Evolutionary conservation across 1,140 invertebrate species (phyloP).

Genomic region (Drosophila miranda): DNA sequence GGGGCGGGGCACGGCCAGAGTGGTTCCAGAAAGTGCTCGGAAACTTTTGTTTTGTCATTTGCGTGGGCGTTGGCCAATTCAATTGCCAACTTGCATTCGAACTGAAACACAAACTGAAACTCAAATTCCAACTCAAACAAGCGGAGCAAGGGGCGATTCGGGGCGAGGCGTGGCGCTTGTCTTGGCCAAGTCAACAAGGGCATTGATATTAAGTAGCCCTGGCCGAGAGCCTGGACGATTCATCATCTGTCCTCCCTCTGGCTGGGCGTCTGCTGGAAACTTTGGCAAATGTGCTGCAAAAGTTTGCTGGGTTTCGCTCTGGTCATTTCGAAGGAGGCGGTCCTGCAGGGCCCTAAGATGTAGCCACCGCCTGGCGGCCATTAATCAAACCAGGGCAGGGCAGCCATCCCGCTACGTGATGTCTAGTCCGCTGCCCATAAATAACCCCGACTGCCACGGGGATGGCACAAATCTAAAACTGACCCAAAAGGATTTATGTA

Average conservation of each 20-base stretch:
- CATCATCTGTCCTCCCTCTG: constrained; percentile 34
- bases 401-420: constrained; percentile 57
- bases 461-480: constrained; percentile 14
- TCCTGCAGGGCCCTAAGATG: constrained; percentile 45
- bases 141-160: background rate
- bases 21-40: constrained; percentile 13
- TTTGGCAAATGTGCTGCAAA: constrained; percentile 59
- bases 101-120: constrained; percentile 41
- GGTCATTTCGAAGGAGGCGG: constrained; percentile 29
- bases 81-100: constrained; percentile 73
- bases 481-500: constrained; percentile 50
- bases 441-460: constrained; percentile 40
- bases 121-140: constrained; percentile 26
- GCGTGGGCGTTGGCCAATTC: constrained; percentile 60
- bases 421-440: constrained; percentile 56
- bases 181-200: constrained; percentile 50
- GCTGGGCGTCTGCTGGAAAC: background rate
- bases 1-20: constrained; percentile 39
- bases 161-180: background rate
- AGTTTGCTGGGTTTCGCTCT: constrained; percentile 45
- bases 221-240: constrained; percentile 38
- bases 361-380: constrained; percentile 50
- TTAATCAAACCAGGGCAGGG: constrained; percentile 61
- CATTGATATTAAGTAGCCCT: constrained; percentile 57
- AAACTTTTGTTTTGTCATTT: constrained; percentile 44